A percentile compares a stretch with the other conserved stretches of the same genome.
These are phyloP conservation scores for Numenius arquata DNA, from an alignment of 2,113 vertebrate species.

Conservation along the genomic window DNA sequence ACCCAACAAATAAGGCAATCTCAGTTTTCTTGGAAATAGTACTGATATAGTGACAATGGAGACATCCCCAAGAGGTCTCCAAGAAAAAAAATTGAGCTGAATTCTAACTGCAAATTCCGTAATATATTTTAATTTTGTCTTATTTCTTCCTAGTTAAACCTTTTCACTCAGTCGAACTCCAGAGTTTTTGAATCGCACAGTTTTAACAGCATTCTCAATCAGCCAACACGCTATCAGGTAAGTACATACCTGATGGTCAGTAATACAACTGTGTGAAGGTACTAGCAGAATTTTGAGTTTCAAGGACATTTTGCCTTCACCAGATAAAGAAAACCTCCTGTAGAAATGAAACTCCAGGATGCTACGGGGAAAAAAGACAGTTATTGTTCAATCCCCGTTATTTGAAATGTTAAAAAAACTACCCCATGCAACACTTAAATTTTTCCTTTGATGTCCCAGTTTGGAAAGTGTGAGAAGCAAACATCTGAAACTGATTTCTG, in stretches of 20 bases:
- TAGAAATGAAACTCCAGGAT: neutral
- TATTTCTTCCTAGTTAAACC: slow-evolving; percentile 82
- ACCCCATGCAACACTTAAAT: neutral
- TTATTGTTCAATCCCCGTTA: neutral
- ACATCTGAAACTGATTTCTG: neutral
- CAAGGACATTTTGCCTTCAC: neutral
- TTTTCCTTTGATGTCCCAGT: neutral
- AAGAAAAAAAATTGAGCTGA: neutral
- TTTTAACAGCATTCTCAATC: slow-evolving; percentile 89
- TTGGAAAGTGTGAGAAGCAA: neutral
- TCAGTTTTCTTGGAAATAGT: neutral
- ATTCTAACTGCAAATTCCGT: slow-evolving; percentile 10
- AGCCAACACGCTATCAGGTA: slow-evolving; percentile 89
- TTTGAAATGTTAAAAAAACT: neutral
- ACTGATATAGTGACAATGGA: neutral
- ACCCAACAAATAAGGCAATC: neutral
- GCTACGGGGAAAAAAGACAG: neutral
- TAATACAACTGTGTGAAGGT: neutral
- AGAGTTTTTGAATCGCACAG: slow-evolving; percentile 86
- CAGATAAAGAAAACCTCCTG: neutral
- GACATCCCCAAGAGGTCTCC: neutral
- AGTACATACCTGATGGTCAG: neutral
- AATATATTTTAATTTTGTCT: slow-evolving; percentile 59
- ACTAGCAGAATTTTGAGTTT: neutral
- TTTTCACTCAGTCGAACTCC: slow-evolving; percentile 86